phyloP scores from a whole-genome alignment of 2,888 invertebrate genomes.

The Phlogophora meticulosa region DNA sequence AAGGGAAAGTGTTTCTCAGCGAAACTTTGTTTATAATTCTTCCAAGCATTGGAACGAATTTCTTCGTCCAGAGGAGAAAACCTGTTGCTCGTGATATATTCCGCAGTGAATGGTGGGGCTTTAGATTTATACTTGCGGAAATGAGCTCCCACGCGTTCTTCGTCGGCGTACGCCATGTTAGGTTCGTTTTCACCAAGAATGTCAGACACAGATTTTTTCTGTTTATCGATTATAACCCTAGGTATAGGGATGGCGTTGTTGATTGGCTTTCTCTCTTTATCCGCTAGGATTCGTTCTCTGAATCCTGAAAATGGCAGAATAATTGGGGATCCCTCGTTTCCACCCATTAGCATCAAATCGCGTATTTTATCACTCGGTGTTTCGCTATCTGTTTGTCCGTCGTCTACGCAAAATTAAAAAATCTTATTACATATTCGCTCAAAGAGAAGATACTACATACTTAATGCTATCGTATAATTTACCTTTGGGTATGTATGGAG shows the following conservation, averaged over 20 bases:
- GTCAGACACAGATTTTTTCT: conserved; percentile 82
- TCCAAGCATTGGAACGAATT: conserved; percentile 84
- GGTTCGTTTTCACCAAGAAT: conserved; percentile 74
- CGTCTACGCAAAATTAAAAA: conserved; percentile 53
- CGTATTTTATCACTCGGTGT: conserved; percentile 84
- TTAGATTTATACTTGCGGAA: conserved; percentile 84
- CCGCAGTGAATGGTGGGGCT: conserved; percentile 83
- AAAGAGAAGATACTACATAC: background rate
- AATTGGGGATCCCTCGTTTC: conserved; percentile 80
- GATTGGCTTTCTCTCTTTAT: conserved; percentile 72
- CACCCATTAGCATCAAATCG: conserved; percentile 81
- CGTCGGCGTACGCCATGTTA: conserved; percentile 82
- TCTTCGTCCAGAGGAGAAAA: conserved; percentile 86
- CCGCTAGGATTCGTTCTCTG: conserved; percentile 84
- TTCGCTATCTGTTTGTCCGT: conserved; percentile 70
- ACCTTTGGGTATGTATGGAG: conserved; percentile 81
- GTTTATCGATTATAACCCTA: conserved; percentile 76
- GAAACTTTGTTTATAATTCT: conserved; percentile 88
- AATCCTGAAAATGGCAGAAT: conserved; percentile 86
- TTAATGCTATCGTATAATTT: conserved; percentile 22
- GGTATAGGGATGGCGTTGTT: conserved; percentile 64
- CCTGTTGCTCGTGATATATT: conserved; percentile 84
- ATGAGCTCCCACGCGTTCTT: conserved; percentile 89
- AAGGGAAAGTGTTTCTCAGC: conserved; percentile 87
- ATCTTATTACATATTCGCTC: background rate